phyloP scores from a whole-genome alignment of 1,140 invertebrate genomes.

The Uloborus diversus region DNA sequence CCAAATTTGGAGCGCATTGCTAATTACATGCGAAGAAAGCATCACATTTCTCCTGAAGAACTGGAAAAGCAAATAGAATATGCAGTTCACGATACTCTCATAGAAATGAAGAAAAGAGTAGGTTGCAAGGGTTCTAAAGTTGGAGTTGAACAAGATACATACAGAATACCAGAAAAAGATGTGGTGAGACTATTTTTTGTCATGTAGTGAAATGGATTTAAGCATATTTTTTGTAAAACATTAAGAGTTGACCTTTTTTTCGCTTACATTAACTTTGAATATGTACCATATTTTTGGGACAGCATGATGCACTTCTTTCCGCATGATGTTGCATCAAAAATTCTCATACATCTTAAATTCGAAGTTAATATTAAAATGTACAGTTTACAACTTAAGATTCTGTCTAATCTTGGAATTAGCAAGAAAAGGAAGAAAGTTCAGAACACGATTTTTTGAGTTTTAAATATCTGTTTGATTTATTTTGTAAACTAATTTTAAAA shows the following conservation, averaged over 20 bases:
- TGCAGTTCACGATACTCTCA: constrained; percentile 69
- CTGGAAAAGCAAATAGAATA: constrained; percentile 68
- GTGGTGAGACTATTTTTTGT: constrained; percentile 61
- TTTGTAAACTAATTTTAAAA: too few species aligned
- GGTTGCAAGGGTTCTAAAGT: constrained; percentile 70
- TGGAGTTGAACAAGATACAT: constrained; percentile 71
- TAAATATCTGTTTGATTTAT: too few species aligned
- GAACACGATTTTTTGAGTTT: too few species aligned
- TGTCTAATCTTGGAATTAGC: too few species aligned
- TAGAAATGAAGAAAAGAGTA: constrained; percentile 68
- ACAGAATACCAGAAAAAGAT: constrained; percentile 67
- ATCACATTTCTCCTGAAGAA: constrained; percentile 65
- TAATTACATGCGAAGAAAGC: constrained; percentile 63
- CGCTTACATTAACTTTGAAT: background rate
- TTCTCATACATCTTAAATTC: background rate
- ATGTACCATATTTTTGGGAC: background rate
- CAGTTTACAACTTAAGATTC: too few species aligned
- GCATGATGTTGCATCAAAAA: too few species aligned
- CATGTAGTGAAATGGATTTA: too few species aligned
- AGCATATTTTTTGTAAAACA: background rate
- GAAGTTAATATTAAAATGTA: background rate
- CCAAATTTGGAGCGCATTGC: constrained; percentile 69
- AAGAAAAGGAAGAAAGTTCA: too few species aligned
- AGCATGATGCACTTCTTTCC: too few species aligned
- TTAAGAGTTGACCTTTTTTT: background rate